Base-by-base conservation (phyloP, 2,888 invertebrate species). In the Pterostichus madidus region DNA sequence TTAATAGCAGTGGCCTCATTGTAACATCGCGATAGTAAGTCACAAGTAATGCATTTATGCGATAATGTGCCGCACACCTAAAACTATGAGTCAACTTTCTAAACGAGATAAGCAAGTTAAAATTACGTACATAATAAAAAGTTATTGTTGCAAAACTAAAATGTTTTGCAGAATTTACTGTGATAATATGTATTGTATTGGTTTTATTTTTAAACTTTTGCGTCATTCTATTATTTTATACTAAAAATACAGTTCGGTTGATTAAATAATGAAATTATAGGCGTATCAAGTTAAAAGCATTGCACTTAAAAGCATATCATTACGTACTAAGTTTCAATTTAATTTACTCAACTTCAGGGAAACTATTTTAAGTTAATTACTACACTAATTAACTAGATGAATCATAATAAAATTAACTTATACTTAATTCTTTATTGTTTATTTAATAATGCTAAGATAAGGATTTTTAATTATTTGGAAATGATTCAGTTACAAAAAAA, bases 1-100 rank as follows among this genome's bases (percentile, higher is more conserved):
- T n/a, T 64, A 64, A 64, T 64, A 64, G 31, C 32, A 64, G 35
- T 31, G 59, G 24, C 59, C 64, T 64, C 32, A 64, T 32, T 64
- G 7, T 31, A 7, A 10, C 8, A 11, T 11, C 4, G n/a, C 10
- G 49, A 49, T 49, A 49, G n/a, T 49, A 39, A 49, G 49, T 49
- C 49, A 49, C 49, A 49, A 5, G 49, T 49, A 44, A 44, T 44
- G 44, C 44, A 44, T 10, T 44, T n/a, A 49, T 49, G 32, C 35
- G 13, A 39, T 32, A 64, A 64, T 64, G 31, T 64, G 64, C 35
- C 64, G 64, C 64, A 10, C 13, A 35, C 64, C 35, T 64, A 35
- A 35, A 31, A 35, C 8, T 10, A 32, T 31, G 64, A 64, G 8
- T n/a, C 32, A 64, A 64, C 64, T 24, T 56, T 56, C 15, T 10